phyloP scores from a whole-genome alignment of 2,113 vertebrate genomes.

The Marcusenius ussheri region DNA sequence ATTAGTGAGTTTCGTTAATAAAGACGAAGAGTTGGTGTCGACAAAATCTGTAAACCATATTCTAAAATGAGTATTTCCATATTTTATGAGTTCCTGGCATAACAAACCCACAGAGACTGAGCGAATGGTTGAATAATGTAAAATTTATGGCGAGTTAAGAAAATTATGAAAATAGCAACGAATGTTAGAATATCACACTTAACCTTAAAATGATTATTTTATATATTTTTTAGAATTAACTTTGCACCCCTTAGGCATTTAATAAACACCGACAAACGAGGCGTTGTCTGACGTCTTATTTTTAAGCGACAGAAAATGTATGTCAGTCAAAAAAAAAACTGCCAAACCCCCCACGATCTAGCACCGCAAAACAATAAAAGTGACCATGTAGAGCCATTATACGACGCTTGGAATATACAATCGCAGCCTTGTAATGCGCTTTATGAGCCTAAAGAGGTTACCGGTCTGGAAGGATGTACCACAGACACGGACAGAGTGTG shows the following conservation, averaged over 20 bases:
- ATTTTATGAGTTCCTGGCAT: background rate
- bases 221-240: background rate
- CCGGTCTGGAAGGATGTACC: conserved; percentile 39
- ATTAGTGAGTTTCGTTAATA: background rate
- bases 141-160: background rate
- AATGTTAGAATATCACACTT: background rate
- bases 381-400: conserved; percentile 36
- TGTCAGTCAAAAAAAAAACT: conserved; percentile 29
- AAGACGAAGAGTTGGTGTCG: background rate
- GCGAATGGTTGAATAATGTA: background rate
- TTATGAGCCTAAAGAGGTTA: conserved; percentile 38
- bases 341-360: conserved; percentile 29
- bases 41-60: background rate
- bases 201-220: background rate
- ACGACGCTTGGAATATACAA: conserved; percentile 45
- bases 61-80: background rate
- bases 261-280: background rate
- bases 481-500: conserved; percentile 30
- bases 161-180: background rate
- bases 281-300: conserved; percentile 41
- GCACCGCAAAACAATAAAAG: conserved; percentile 42
- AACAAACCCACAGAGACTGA: background rate
- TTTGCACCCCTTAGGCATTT: background rate
- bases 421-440: background rate
- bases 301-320: conserved; percentile 38